A percentile compares a stretch with the other conserved stretches of the same genome.
Evolutionary conservation across 2,113 vertebrate genomes (phyloP).

Genomic region (Oryzias melastigma): DNA sequence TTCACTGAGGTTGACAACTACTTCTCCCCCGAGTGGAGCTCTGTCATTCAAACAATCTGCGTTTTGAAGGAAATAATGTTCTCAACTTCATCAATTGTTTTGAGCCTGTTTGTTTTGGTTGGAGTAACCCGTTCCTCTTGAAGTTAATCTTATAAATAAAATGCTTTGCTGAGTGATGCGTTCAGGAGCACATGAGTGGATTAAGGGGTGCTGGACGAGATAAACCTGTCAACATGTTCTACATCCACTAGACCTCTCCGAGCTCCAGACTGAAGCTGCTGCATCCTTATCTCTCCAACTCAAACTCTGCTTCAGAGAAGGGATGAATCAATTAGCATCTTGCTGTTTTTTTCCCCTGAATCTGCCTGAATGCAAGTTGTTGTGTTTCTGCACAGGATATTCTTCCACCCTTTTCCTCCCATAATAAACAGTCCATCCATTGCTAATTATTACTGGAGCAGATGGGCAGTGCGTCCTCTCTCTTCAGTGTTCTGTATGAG

Average conservation of each 20-base stretch:
- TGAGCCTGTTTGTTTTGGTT: conserved; percentile 16
- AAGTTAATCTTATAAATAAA: conserved; percentile 20
- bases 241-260: conserved; percentile 7
- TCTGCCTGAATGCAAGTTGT: neutral
- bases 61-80: conserved; percentile 22
- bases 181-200: conserved; percentile 24
- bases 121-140: conserved; percentile 17
- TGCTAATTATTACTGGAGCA: conserved; percentile 50
- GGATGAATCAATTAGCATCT: conserved; percentile 15
- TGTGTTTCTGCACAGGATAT: neutral
- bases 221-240: conserved; percentile 36
- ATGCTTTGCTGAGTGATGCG: conserved; percentile 16
- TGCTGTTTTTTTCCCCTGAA: conserved; percentile 13
- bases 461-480: conserved; percentile 40
- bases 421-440: conserved; percentile 10
- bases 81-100: neutral
- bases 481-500: conserved; percentile 37
- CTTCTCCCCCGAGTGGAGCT: neutral
- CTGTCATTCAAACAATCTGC: conserved; percentile 47
- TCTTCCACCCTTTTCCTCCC: neutral
- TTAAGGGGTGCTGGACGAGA: conserved; percentile 40
- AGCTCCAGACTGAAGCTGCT: conserved; percentile 9
- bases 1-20: too few species aligned
- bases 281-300: conserved; percentile 7
- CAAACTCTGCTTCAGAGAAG: neutral